Evolutionary conservation across 2,888 invertebrate genomes (phyloP).

Genomic region (Trypoxylon attenuatum): DNA sequence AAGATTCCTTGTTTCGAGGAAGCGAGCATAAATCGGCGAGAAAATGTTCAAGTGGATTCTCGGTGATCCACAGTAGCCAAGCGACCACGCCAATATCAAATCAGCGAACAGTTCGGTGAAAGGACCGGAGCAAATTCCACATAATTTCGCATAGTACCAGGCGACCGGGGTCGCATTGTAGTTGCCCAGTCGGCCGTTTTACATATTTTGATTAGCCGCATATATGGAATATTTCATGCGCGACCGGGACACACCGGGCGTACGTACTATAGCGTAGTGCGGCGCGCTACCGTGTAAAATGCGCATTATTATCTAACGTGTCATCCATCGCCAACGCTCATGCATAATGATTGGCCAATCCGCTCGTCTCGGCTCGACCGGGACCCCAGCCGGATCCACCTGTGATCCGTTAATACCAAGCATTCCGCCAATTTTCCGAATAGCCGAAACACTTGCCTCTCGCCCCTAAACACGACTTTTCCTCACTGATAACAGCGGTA

Average conservation of each 20-base stretch:
- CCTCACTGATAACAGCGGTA: too few relatives aligned
- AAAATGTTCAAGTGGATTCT: slow-evolving; percentile 24
- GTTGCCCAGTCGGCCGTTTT: slow-evolving; percentile 40
- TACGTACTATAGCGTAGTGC: not conserved
- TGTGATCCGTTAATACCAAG: too few relatives aligned
- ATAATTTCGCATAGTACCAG: slow-evolving; percentile 23
- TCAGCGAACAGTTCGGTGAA: slow-evolving; percentile 22
- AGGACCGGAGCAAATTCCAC: slow-evolving; percentile 39
- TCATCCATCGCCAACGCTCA: slow-evolving; percentile 7
- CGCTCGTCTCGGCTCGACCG: slow-evolving; percentile 4
- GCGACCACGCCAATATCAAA: slow-evolving; percentile 36
- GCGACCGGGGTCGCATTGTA: slow-evolving; percentile 44
- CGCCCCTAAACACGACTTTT: too few relatives aligned
- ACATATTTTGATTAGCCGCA: slow-evolving; percentile 49
- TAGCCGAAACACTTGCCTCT: too few relatives aligned
- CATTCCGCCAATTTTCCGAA: too few relatives aligned
- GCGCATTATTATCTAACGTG: slow-evolving; percentile 27
- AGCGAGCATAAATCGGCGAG: slow-evolving; percentile 37
- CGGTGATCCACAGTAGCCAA: slow-evolving; percentile 1
- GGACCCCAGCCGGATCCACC: too few relatives aligned
- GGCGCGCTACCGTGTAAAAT: slow-evolving; percentile 25
- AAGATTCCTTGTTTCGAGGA: too few relatives aligned
- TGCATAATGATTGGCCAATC: slow-evolving; percentile 2
- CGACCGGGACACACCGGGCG: not conserved
- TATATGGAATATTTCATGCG: slow-evolving; percentile 12